phyloP scores from a whole-genome alignment of 2,888 invertebrate species.

The Steromphala cineraria region DNA sequence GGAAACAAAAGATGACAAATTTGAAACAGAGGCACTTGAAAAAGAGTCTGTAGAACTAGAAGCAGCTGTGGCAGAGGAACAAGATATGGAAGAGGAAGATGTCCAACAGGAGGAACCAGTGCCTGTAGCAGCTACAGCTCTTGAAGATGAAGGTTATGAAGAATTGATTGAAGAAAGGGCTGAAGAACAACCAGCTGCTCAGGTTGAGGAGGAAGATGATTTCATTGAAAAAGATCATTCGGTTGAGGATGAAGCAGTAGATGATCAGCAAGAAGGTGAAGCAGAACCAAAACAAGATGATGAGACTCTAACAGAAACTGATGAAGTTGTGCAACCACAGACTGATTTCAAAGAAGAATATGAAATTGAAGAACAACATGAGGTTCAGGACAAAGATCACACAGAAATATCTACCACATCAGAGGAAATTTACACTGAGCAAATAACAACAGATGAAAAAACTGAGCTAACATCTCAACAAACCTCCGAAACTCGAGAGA shows the following conservation, averaged over 20 bases:
- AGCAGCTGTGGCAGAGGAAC: slow-evolving; percentile 23
- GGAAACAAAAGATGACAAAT: background rate
- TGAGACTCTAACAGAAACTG: background rate
- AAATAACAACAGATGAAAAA: background rate
- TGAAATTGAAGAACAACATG: background rate
- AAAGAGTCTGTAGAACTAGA: background rate
- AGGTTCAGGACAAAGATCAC: background rate
- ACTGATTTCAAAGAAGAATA: background rate
- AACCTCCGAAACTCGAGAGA: background rate
- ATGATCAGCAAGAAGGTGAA: background rate
- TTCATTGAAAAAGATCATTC: slow-evolving; percentile 35
- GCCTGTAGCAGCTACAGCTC: background rate
- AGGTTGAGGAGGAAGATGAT: slow-evolving; percentile 40
- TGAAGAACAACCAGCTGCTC: background rate
- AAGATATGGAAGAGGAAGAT: slow-evolving; percentile 4
- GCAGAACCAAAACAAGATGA: no score
- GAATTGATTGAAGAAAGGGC: background rate
- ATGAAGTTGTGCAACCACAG: background rate
- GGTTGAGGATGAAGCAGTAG: background rate
- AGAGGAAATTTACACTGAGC: background rate
- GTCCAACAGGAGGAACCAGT: background rate
- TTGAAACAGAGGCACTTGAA: background rate
- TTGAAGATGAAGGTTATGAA: slow-evolving; percentile 2
- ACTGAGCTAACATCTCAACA: no score
- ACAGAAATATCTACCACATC: background rate